Evolutionary conservation across 2,113 vertebrate genomes (phyloP), one percentile per base, ranked within the genome.

Genomic region (Seriola quinqueradiata): DNA sequence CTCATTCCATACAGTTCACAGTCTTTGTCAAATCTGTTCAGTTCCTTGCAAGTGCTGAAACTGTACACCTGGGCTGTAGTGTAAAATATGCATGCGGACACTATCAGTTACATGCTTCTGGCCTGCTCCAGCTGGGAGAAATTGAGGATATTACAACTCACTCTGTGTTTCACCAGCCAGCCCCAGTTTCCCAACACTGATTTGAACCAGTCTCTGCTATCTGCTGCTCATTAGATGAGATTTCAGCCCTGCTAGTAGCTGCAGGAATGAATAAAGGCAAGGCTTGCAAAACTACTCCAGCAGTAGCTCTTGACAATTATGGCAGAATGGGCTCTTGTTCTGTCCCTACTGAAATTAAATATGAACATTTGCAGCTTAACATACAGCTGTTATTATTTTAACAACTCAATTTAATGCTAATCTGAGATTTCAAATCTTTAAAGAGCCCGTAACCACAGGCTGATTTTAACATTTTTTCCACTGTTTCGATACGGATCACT

Each of bases 31-130:
- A 93, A 94, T 94, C 92, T 92, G 90, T 92, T 92, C 89, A 89
- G 76, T 77, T 86, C 80, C 82, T 87, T 81, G 58, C 72, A 77
- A 88, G 90, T 80, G 75, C 79, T 89, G 93, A 87, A 92, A 92
- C 75, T 9, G 60, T 89, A 92, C 87, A 93, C 89, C 91, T 91
- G 89, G 67, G 44, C 89, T 69, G 66, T 71, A 52, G 82, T 89
- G 84, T 94, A 92, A 94, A 94, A 93, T 93, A 93, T 93, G 90
- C 91, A 94, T 92, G 91, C 5, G 79, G 85, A 85, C 91, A 87
- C 86, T 92, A 93, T 94, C 92, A 46, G 87, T 94, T 92, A 94
- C 91, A 89, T 82, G 91, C 75, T 88, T 69, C 80, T 64, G 68
- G 82, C 74, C 85, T 70, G 72, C 82, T 87, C 89, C 89, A 92